Conservation (phyloP, 2,113 vertebrate genomes). For the Aplodontia rufa region DNA sequence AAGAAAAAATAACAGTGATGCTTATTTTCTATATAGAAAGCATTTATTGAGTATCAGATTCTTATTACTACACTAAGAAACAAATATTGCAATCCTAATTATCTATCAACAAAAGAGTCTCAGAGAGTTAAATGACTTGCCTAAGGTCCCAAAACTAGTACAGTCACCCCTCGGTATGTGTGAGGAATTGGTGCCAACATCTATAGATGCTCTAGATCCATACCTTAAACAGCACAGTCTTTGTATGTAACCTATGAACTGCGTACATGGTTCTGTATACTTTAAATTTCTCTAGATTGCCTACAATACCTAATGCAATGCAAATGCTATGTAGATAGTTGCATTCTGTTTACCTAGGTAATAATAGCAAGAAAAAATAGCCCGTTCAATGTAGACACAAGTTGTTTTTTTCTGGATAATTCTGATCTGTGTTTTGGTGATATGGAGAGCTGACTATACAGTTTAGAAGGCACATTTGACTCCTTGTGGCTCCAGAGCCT, state of each 20-base stretch:
- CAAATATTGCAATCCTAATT: neutral
- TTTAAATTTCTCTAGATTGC: neutral
- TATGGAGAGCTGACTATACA: neutral
- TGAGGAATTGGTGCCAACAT: neutral
- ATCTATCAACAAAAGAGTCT: constrained; percentile 38
- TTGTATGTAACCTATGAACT: neutral
- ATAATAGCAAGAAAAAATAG: neutral
- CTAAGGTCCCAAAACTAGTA: neutral
- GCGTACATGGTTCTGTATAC: neutral
- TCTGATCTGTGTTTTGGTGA: neutral
- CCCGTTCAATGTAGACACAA: neutral
- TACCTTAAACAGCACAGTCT: neutral
- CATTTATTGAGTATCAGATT: neutral
- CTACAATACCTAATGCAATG: neutral
- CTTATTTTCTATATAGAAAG: neutral
- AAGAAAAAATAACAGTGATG: constrained; percentile 26
- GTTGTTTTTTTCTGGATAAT: neutral
- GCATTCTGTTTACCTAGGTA: neutral
- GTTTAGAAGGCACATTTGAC: neutral
- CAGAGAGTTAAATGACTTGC: constrained; percentile 20
- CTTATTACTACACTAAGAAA: neutral
- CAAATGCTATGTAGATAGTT: neutral
- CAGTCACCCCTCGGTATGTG: neutral
- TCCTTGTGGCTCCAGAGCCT: neutral
- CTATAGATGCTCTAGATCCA: neutral